Conservation (phyloP, 2,888 invertebrate genomes). For the Taenaris catops region DNA sequence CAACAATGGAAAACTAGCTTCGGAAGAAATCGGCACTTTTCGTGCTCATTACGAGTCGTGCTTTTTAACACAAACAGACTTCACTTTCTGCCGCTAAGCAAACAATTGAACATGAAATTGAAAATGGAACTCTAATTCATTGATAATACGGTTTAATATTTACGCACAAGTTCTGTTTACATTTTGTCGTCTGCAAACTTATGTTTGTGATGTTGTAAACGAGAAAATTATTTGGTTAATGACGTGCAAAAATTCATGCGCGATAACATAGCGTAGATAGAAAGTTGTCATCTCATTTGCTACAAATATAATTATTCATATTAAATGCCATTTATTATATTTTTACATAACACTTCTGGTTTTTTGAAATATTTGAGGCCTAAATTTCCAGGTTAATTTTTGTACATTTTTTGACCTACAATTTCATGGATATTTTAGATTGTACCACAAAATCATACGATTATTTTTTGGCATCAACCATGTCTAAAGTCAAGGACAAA, state of each 20-base stretch:
- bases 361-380: not conserved
- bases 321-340: not conserved
- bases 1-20: constrained; percentile 40
- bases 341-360: not conserved
- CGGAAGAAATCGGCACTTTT: constrained; percentile 35
- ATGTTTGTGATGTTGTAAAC: constrained; percentile 25
- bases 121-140: constrained; percentile 21
- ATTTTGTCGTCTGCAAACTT: constrained; percentile 17
- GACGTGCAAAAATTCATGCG: constrained; percentile 39
- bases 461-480: no score
- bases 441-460: no score
- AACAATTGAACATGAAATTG: constrained; percentile 7
- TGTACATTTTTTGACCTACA: no score
- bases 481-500: no score
- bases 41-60: constrained; percentile 33
- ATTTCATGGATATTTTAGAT: no score
- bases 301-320: not conserved
- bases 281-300: not conserved
- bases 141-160: constrained; percentile 9
- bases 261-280: constrained; percentile 20
- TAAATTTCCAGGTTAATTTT: no score
- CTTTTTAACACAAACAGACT: constrained; percentile 32
- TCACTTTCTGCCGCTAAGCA: constrained; percentile 16
- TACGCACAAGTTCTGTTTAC: constrained; percentile 9
- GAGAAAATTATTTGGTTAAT: constrained; percentile 41